Conservation (phyloP, 2,888 invertebrate genomes). For the Synergus japonicus region DNA sequence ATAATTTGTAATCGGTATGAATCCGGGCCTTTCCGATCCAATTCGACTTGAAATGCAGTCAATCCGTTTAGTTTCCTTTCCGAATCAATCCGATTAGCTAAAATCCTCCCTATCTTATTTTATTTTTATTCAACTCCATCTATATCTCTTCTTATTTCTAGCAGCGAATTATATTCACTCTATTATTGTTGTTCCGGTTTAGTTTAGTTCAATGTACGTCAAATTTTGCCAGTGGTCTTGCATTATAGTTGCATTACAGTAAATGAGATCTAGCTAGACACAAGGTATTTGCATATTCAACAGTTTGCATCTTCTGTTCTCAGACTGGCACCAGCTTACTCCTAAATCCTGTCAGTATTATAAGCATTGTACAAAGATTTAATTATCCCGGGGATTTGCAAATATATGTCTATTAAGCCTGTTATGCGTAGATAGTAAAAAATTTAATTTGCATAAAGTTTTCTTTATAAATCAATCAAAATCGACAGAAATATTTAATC, state of each 20-base stretch:
- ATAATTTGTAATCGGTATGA: too few relatives aligned
- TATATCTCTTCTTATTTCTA: too few relatives aligned
- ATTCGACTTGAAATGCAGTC: too few relatives aligned
- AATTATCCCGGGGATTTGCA: neutral
- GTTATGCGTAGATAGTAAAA: neutral
- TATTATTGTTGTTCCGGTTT: neutral
- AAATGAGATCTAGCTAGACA: neutral
- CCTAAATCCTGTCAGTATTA: slow-evolving; percentile 16
- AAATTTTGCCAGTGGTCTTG: neutral
- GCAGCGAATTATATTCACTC: neutral
- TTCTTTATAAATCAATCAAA: too few relatives aligned
- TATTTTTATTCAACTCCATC: too few relatives aligned
- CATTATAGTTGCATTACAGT: slow-evolving; percentile 16
- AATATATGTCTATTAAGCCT: neutral
- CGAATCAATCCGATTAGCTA: too few relatives aligned
- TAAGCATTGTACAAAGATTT: slow-evolving; percentile 9
- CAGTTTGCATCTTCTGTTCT: slow-evolving; percentile 28
- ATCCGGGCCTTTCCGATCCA: too few relatives aligned
- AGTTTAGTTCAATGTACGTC: too few relatives aligned
- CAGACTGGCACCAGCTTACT: neutral
- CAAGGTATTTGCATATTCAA: slow-evolving; percentile 21
- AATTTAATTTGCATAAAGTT: neutral
- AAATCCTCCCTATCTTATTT: too few relatives aligned
- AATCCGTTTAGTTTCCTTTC: too few relatives aligned
- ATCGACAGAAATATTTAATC: too few relatives aligned